Conservation (phyloP, 1,140 invertebrate species). For the Galendromus occidentalis region DNA sequence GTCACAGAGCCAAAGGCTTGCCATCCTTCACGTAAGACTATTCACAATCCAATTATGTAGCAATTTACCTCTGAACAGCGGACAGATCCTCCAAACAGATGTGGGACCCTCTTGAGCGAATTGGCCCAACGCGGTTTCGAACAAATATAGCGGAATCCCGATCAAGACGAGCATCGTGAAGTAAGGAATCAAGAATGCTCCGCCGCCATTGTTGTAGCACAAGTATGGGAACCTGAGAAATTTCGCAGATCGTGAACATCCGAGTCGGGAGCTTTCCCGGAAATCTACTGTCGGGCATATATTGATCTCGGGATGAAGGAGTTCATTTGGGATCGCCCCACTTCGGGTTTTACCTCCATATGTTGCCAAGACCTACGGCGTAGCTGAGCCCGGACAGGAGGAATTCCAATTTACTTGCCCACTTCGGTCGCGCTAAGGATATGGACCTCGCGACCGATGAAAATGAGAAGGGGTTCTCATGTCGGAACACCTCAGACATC, state of each 20-base stretch:
- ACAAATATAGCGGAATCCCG: constrained; percentile 56
- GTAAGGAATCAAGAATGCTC: constrained; percentile 90
- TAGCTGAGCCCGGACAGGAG: constrained; percentile 69
- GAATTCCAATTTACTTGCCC: constrained; percentile 74
- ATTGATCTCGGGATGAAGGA: too few species aligned
- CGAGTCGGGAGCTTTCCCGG: too few species aligned
- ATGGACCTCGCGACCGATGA: too few species aligned
- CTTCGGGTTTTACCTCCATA: constrained; percentile 64
- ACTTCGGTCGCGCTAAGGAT: constrained; percentile 45
- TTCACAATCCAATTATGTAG: too few species aligned
- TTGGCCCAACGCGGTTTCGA: constrained; percentile 36
- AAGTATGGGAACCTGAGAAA: constrained; percentile 50
- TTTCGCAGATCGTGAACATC: too few species aligned
- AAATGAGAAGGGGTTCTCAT: too few species aligned
- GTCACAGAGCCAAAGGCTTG: too few species aligned
- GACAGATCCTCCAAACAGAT: constrained; percentile 38
- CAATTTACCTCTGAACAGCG: constrained; percentile 34
- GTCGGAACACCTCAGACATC: too few species aligned
- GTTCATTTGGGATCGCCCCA: too few species aligned
- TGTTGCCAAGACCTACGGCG: constrained; percentile 71
- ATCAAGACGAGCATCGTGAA: constrained; percentile 76
- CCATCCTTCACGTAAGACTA: too few species aligned
- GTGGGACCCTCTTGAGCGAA: constrained; percentile 33
- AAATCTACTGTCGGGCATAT: too few species aligned
- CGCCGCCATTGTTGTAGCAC: constrained; percentile 70